A percentile compares a stretch with the other conserved stretches of the same genome.
These are phyloP conservation scores for Lithosia quadra DNA, from an alignment of 2,888 invertebrate genomes.

Conservation along the genomic window DNA sequence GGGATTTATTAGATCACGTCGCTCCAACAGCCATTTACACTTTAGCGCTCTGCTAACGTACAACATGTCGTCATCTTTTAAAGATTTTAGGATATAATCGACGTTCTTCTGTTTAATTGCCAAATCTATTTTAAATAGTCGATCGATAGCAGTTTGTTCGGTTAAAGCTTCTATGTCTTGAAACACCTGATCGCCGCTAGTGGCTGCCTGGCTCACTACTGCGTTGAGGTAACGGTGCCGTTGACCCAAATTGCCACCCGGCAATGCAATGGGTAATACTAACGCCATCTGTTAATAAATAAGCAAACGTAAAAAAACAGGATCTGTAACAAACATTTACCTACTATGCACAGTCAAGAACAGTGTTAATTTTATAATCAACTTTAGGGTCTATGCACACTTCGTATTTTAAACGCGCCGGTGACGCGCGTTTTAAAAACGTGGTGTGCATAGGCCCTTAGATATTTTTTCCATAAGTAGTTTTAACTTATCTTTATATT, in stretches of 20 bases:
- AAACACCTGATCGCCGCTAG: conserved; percentile 19
- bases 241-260: conserved; percentile 62
- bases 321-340: background rate
- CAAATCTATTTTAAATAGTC: conserved; percentile 72
- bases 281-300: conserved; percentile 51
- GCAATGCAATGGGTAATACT: conserved; percentile 54
- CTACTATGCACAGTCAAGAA: too few species aligned
- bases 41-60: conserved; percentile 72
- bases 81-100: conserved; percentile 63
- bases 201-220: conserved; percentile 52
- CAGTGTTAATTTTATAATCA: too few species aligned
- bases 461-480: too few species aligned
- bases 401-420: too few species aligned
- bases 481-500: too few species aligned
- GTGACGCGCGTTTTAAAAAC: too few species aligned
- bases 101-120: conserved; percentile 64
- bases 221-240: conserved; percentile 63
- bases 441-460: too few species aligned
- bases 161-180: conserved; percentile 43
- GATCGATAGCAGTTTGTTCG: conserved; percentile 63
- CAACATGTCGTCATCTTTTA: conserved; percentile 71
- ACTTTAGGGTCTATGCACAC: too few species aligned
- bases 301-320: background rate
- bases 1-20: conserved; percentile 64
- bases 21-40: conserved; percentile 65